Conservation (phyloP, 2,113 vertebrate genomes). For the Erythrocebus patas region DNA sequence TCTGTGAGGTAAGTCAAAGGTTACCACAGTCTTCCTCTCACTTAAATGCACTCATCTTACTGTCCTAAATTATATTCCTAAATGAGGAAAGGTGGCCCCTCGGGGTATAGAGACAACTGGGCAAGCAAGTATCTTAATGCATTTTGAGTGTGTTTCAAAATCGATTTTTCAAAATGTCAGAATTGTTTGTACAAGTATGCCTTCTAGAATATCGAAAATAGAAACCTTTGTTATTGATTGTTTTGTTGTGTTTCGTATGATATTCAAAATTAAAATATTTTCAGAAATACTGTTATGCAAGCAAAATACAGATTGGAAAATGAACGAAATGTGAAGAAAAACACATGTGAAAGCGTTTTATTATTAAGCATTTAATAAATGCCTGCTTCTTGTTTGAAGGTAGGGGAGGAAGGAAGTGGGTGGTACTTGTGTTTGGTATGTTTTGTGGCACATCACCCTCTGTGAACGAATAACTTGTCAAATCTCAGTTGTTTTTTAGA, state of each 20-base stretch:
- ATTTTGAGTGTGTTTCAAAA: background rate
- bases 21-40: background rate
- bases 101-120: background rate
- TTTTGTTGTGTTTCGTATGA: background rate
- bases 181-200: background rate
- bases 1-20: slow-evolving; percentile 91
- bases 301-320: background rate
- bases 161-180: slow-evolving; percentile 42
- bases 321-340: background rate
- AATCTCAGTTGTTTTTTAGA: background rate
- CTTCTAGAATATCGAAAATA: background rate
- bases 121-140: background rate
- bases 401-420: background rate
- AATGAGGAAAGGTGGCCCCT: background rate
- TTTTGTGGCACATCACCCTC: background rate
- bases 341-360: background rate
- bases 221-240: slow-evolving; percentile 4
- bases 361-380: background rate
- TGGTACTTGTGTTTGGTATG: background rate
- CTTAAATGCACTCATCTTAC: rapidly evolving
- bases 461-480: background rate
- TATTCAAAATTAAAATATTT: slow-evolving; percentile 34
- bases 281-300: background rate
- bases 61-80: background rate
- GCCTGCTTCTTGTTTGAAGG: background rate